Percentiles rank a stretch among this genome's conserved stretches.
Evolutionary conservation across 2,797 vertebrate genomes (phyloP).

Genomic region (Aselliscus stoliczkanus): DNA sequence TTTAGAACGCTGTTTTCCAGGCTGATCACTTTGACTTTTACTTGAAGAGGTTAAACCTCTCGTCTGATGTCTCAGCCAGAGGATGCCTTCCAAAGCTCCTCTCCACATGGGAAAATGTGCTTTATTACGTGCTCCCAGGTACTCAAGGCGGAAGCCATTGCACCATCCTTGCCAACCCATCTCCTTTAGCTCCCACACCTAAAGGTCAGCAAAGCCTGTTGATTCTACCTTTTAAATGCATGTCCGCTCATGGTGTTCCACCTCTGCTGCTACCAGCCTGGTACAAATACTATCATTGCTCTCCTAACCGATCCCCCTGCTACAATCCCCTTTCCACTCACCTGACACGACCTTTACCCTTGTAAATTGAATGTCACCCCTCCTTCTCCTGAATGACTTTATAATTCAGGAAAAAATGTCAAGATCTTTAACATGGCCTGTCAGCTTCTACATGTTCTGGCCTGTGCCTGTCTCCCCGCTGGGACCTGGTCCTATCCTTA

Average conservation of each 20-base stretch:
- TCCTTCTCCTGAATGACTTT: neutral
- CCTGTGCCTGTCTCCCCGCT: neutral
- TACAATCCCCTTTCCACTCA: neutral
- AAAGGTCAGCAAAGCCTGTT: neutral
- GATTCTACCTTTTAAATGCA: neutral
- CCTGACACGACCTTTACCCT: neutral
- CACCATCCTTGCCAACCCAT: neutral
- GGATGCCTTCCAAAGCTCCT: neutral
- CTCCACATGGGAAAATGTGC: neutral
- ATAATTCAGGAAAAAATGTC: neutral
- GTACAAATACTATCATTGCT: neutral
- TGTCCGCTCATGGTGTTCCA: neutral
- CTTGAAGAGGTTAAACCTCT: neutral
- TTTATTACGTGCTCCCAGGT: neutral
- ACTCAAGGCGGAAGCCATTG: neutral
- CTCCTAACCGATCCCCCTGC: neutral
- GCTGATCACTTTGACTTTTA: neutral
- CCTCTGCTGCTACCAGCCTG: too few species aligned
- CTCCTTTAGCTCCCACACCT: too few species aligned
- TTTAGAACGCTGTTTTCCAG: neutral
- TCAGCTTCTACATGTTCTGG: neutral
- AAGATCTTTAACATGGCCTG: neutral
- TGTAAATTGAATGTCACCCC: neutral
- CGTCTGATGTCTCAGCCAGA: neutral
- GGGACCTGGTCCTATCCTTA: too few species aligned